Evolutionary conservation across 2,113 vertebrate genomes (phyloP).

Genomic region (Macrotis lagotis): DNA sequence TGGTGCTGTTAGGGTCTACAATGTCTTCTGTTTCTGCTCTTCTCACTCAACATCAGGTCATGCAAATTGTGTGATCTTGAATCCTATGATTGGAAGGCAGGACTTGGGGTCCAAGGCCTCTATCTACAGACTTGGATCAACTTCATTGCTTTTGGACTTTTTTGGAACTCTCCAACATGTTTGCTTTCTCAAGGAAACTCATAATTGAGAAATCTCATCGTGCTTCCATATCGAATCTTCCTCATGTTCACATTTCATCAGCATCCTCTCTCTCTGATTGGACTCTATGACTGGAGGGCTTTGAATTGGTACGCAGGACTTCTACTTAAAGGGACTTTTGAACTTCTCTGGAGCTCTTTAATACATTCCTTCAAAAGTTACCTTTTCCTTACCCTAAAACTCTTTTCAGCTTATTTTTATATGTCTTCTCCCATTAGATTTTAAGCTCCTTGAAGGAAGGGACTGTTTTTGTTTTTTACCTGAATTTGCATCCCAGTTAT

Average conservation of each 20-base stretch:
- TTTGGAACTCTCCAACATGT: background rate
- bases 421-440: background rate
- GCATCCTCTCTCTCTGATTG: background rate
- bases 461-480: background rate
- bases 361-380: background rate
- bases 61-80: no score
- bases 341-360: background rate
- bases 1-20: no score
- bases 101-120: background rate
- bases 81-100: background rate
- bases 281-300: background rate
- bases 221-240: background rate
- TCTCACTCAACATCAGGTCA: no score
- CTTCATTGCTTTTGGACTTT: background rate
- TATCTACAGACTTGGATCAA: background rate
- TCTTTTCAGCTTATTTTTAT: background rate
- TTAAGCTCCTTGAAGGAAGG: background rate
- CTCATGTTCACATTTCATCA: background rate
- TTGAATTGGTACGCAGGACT: background rate
- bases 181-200: background rate
- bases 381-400: background rate
- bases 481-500: background rate
- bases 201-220: background rate
- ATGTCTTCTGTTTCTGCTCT: no score
- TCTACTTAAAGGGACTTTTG: background rate